phyloP scores from a whole-genome alignment of 2,797 vertebrate genomes.

The Caiman crocodilus region DNA sequence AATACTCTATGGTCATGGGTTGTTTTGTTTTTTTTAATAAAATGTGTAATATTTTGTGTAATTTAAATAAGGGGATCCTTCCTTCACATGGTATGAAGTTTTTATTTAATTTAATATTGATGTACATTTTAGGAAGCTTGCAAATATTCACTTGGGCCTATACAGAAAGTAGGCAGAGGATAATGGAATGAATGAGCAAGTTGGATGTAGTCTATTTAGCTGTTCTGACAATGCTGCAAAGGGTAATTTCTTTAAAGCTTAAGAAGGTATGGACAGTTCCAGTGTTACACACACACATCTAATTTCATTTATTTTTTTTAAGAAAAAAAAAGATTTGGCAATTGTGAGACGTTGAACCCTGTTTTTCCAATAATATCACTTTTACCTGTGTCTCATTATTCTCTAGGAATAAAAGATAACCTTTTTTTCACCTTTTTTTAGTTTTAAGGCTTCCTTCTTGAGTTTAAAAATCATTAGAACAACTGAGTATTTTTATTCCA shows the following conservation, averaged over 20 bases:
- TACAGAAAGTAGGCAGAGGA: neutral
- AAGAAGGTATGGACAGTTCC: neutral
- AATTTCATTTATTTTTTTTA: accelerated
- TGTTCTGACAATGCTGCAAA: neutral
- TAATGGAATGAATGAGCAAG: neutral
- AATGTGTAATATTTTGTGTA: neutral
- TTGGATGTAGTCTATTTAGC: neutral
- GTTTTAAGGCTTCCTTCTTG: neutral
- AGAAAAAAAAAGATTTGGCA: neutral
- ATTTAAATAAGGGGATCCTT: neutral
- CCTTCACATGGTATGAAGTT: neutral
- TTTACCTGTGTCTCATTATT: neutral
- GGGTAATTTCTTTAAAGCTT: neutral
- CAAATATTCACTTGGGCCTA: neutral
- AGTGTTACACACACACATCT: neutral
- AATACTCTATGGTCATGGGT: neutral
- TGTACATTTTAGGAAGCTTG: constrained; percentile 18
- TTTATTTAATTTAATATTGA: neutral
- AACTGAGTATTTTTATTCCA: neutral
- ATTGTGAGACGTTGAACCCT: neutral
- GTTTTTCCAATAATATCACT: neutral
- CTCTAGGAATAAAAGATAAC: neutral
- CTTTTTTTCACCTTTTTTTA: neutral
- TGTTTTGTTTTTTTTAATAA: too few relatives aligned
- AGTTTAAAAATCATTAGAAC: neutral